A percentile compares a stretch with the other conserved stretches of the same genome.
phyloP scores from a whole-genome alignment of 2,888 invertebrate species.

The Ophioninae sp. region DNA sequence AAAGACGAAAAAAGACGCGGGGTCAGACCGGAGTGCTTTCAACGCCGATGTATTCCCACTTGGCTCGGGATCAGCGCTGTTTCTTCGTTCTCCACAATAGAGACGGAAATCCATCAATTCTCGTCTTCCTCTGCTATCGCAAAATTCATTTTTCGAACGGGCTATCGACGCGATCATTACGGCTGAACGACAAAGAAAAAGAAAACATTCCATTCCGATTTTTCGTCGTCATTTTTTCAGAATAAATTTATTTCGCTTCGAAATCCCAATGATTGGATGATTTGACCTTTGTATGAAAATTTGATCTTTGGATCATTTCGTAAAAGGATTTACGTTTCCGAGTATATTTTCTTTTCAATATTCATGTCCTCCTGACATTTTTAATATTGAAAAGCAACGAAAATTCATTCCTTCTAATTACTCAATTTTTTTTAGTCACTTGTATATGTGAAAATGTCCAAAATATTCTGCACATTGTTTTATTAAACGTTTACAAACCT shows the following conservation, averaged over 20 bases:
- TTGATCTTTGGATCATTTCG: no score
- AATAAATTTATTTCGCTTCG: not conserved
- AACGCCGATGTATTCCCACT: conserved; percentile 51
- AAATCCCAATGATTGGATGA: no score
- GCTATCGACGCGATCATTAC: conserved; percentile 15
- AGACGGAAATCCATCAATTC: conserved; percentile 77
- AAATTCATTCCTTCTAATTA: no score
- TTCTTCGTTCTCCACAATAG: conserved; percentile 66
- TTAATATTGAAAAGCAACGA: no score
- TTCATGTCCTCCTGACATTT: no score
- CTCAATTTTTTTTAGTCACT: no score
- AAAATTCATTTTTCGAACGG: conserved; percentile 25
- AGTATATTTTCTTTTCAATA: no score
- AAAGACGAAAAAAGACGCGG: conserved; percentile 31
- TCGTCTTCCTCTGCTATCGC: conserved; percentile 71
- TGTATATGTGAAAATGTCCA: no score
- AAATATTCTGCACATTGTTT: no score
- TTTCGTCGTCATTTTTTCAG: not conserved
- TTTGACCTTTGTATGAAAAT: no score
- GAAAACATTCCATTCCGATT: not conserved
- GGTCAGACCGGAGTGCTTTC: conserved; percentile 54
- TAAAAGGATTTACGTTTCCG: no score
- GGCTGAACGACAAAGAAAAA: not conserved
- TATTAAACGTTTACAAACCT: no score
- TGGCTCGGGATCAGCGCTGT: conserved; percentile 46